phyloP scores from a whole-genome alignment of 2,113 vertebrate genomes.

The Nicator chloris region DNA sequence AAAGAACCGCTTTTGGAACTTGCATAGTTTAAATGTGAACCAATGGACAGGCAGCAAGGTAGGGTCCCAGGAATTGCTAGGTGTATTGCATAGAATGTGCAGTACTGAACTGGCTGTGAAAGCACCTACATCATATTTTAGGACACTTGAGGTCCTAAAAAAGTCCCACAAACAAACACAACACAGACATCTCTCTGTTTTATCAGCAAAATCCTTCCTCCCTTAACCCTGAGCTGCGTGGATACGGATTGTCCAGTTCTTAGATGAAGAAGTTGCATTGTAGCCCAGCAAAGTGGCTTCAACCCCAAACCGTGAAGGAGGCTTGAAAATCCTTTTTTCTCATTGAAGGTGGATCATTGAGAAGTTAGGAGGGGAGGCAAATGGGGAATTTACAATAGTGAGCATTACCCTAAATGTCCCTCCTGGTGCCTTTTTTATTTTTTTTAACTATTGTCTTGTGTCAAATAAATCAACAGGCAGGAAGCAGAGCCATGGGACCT shows the following conservation, averaged over 20 bases:
- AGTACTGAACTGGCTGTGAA: not conserved
- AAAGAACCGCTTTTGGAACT: not conserved
- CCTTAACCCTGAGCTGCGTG: not conserved
- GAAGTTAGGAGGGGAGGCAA: not conserved
- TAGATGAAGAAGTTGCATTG: not conserved
- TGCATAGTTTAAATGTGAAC: not conserved
- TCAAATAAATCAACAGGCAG: not conserved
- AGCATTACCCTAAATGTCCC: not conserved
- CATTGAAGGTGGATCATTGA: not conserved
- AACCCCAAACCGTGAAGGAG: not conserved
- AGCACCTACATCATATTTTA: not conserved
- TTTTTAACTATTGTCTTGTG: not conserved
- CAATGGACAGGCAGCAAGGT: not conserved
- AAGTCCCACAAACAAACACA: not conserved
- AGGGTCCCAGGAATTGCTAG: not conserved
- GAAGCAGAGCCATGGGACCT: not conserved
- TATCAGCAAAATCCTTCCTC: not conserved
- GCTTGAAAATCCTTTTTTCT: not conserved
- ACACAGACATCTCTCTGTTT: not conserved
- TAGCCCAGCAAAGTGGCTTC: not conserved
- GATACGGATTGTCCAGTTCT: not conserved
- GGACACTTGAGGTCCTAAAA: not conserved
- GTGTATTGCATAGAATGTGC: not conserved
- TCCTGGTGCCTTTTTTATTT: not conserved
- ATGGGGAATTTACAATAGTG: not conserved